Conservation (phyloP, 2,113 vertebrate species). For the Anolis sagrei region DNA sequence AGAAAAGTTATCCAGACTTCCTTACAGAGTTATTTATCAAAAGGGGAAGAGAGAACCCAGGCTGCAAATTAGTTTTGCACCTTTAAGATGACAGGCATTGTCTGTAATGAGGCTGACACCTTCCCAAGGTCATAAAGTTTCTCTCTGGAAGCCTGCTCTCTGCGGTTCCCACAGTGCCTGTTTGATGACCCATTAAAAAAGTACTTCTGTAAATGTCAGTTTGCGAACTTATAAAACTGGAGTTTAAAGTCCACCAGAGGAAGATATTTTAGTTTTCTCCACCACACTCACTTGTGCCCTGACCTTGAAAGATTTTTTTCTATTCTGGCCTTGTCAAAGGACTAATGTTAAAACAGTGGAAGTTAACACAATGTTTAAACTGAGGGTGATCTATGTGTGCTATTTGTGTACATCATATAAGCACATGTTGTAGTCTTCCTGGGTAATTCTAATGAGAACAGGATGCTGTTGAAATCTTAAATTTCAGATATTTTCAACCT, state of each 20-base stretch:
- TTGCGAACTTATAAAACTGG: slow-evolving; percentile 20
- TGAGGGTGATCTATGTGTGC: neutral
- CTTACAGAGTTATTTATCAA: slow-evolving; percentile 19
- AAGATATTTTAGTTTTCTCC: slow-evolving; percentile 14
- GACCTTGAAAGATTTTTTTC: slow-evolving; percentile 19
- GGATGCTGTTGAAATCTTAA: neutral
- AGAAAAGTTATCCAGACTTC: slow-evolving; percentile 10
- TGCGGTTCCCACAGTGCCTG: neutral
- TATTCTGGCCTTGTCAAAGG: slow-evolving; percentile 30
- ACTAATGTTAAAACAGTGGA: neutral
- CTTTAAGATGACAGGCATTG: slow-evolving; percentile 7
- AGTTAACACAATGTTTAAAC: neutral
- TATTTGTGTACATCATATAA: too few species aligned
- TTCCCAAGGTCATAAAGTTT: slow-evolving; percentile 36
- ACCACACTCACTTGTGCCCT: neutral
- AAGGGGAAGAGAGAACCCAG: neutral
- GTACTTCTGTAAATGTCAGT: slow-evolving; percentile 29
- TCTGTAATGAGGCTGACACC: slow-evolving; percentile 1
- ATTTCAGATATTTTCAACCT: neutral
- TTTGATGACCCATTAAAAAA: slow-evolving; percentile 33
- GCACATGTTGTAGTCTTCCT: neutral
- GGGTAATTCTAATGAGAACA: neutral
- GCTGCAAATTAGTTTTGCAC: slow-evolving; percentile 23
- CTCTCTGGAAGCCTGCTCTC: neutral
- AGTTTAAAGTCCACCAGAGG: slow-evolving; percentile 35